Conservation (phyloP, 2,888 invertebrate genomes). For the Linnaemya tessellans region DNA sequence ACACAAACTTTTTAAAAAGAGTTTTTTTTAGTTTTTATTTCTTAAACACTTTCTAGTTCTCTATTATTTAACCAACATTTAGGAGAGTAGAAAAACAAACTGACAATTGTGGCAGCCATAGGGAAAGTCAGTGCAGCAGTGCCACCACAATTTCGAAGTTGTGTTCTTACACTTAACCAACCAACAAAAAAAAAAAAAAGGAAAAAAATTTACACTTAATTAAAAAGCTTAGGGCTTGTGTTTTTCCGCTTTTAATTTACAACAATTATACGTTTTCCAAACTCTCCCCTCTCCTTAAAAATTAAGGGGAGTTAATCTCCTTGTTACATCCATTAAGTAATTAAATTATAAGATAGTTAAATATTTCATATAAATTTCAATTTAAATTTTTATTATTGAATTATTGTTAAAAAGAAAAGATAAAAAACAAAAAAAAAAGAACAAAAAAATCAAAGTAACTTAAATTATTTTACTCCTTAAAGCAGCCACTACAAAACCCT, state of each 20-base stretch:
- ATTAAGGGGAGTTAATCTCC: neutral
- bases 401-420: constrained; percentile 34
- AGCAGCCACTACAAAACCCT: neutral
- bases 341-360: constrained; percentile 19
- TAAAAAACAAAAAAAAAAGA: neutral
- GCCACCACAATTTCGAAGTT: neutral
- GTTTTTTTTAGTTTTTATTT: neutral
- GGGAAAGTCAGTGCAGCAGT: too few species aligned
- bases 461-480: constrained; percentile 14
- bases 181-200: neutral
- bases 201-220: constrained; percentile 32
- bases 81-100: neutral
- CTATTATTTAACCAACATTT: neutral
- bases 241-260: constrained; percentile 74
- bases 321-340: neutral
- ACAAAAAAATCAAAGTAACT: neutral
- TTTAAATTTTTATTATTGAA: constrained; percentile 27
- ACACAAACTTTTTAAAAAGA: neutral
- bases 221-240: constrained; percentile 78
- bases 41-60: neutral
- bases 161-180: neutral
- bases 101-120: neutral
- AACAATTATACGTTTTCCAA: constrained; percentile 7
- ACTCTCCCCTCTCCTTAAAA: neutral
- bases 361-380: constrained; percentile 30